phyloP scores from a whole-genome alignment of 2,113 vertebrate species.

The Channa argus region DNA sequence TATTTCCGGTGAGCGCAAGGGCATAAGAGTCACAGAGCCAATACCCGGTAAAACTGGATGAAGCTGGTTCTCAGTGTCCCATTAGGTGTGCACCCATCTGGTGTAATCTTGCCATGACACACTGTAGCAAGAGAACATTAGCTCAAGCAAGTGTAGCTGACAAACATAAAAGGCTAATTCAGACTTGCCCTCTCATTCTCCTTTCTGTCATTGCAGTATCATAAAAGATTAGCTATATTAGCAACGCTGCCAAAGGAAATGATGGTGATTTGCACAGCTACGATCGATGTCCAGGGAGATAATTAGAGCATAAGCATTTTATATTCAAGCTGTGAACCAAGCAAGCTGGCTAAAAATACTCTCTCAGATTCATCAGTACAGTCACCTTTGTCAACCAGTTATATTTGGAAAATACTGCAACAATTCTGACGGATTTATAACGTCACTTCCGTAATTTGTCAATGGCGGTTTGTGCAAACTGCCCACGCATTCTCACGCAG shows the following conservation, averaged over 20 bases:
- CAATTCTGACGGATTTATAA: too few species aligned
- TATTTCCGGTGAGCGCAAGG: conserved; percentile 60
- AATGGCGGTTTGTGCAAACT: too few species aligned
- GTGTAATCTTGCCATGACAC: not conserved
- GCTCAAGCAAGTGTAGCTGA: not conserved
- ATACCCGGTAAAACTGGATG: conserved; percentile 13
- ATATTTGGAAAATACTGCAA: too few species aligned
- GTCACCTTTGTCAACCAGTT: not conserved
- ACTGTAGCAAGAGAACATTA: conserved; percentile 13
- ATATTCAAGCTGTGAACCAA: conserved; percentile 40
- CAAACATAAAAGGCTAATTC: conserved; percentile 27
- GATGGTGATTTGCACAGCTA: conserved; percentile 29
- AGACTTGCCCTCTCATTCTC: conserved; percentile 25
- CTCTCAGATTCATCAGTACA: conserved; percentile 8
- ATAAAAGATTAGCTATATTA: conserved; percentile 39
- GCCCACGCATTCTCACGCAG: too few species aligned
- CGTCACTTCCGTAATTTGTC: too few species aligned
- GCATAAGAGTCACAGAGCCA: conserved; percentile 44
- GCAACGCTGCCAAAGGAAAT: conserved; percentile 30
- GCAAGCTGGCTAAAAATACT: conserved; percentile 39
- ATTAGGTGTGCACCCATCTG: conserved; percentile 22
- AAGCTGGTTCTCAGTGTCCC: conserved; percentile 16
- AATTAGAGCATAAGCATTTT: conserved; percentile 41
- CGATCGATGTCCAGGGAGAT: conserved; percentile 37
- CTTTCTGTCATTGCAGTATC: conserved; percentile 5